Base-by-base conservation (phyloP, 2,113 vertebrate genomes). In the Centropus bengalensis region DNA sequence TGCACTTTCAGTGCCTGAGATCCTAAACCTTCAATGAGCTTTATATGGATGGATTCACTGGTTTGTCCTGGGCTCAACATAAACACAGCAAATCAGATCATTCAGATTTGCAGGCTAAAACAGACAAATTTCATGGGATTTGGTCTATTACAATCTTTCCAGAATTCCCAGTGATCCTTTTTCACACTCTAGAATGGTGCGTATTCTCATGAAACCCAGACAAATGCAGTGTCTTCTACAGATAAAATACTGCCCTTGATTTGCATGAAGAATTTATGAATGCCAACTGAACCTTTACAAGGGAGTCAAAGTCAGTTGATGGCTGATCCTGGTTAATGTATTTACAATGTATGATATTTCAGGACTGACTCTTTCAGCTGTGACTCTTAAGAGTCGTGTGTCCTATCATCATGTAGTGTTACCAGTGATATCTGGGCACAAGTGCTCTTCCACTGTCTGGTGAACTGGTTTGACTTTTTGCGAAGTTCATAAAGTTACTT, bases 211-310 rank as follows among this genome's bases (percentile, higher is more conserved):
- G 84, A 94, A 97, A 95, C 95, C 73, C 80, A 88, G 86, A 96
- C 66, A 96, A 86, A 70, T 90, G 93, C 70, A 59, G 95, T 95
- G 90, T 84, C 94, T 88, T 91, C 92, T 96, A 93, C 95, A 97
- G 97, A 97, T 96, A 96, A 97, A 96, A 95, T 84, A 56, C 67
- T 93, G 68, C 64, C 91, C 93, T 97, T 96, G 95, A 98, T 97
- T 96, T 96, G 85, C 95, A 33, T 95, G 93, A 94, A 96, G 91
- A 82, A 90, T 95, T 96, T 82, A 56, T 96, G 95, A 95, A 92
- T 95, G 91, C 52, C 95, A 85, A 49, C 85, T 59, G 88, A 95
- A 96, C 76, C 82, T 89, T 79, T 85, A 82, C 47, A 80, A 44
- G 52, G 79, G 44, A 91, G 75, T 95, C 64, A 70, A 51, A 89